Evolutionary conservation across 2,113 vertebrate species (phyloP), one percentile per base, ranked within the genome.

Genomic region (Psephotus haematonotus): DNA sequence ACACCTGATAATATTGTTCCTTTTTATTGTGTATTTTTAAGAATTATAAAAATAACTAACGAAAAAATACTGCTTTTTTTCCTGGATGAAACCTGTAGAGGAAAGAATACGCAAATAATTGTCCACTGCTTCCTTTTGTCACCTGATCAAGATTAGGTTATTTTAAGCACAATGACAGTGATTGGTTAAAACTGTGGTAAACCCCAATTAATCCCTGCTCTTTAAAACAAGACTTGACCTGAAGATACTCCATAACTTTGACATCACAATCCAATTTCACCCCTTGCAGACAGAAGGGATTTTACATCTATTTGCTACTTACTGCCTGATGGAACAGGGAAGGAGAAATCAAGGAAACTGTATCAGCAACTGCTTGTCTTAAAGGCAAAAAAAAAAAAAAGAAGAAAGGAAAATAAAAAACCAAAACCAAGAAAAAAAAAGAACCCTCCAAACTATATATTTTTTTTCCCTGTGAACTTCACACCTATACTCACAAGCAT

Each of bases 181-280:
- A 96, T 96, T 95, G 95, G 92, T 72, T 95, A 78, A 90, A 92
- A 64, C 64, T 41, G 6, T 13, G 17, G 65, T 93, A 96, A 97
- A 95, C 33, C 88, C 72, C 43, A 43, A 86, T 68, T 97, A 97
- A 97, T 97, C 95, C 88, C 55, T 17, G 1, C 46, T 92, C 82
- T 94, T 96, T 96, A 90, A 94, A 95, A 96, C 80, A 86, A 92
- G 86, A 82, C 86, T 44, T 97, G 92, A 96, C 95, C 96, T 96
- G 95, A 92, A 91, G 88, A 86, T 88, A 96, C 92, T 91, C 92
- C 19, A 1, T 88, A 77, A 90, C 90, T 94, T 92, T 96, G 92
- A 97, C 95, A 94, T 97, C 96, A 96, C 92, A 97, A 97, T 96
- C 95, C 95, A 94, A 93, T 95, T 92, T 95, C 77, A 94, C 19